These are phyloP conservation scores for Caerostris extrusa DNA, from an alignment of 1,140 invertebrate genomes.

Conservation along the genomic window DNA sequence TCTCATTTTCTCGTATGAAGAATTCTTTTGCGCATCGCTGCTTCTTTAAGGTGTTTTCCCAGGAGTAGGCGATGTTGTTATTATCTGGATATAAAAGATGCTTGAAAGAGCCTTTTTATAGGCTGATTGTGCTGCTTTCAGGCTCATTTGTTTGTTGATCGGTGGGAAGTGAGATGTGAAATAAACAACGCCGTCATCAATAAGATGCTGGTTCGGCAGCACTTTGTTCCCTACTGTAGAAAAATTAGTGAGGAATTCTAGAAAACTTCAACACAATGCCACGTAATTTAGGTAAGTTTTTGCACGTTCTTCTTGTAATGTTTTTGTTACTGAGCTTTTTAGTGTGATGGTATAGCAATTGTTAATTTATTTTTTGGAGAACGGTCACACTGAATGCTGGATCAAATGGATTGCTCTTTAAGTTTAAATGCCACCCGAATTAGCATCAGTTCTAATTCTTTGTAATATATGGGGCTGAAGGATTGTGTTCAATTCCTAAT, in stretches of 20 bases:
- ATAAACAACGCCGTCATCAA: slow-evolving; percentile 59
- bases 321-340: background rate
- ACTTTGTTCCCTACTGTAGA: background rate
- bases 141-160: slow-evolving; percentile 71
- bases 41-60: slow-evolving; percentile 2
- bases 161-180: slow-evolving; percentile 68
- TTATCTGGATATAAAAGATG: slow-evolving; percentile 43
- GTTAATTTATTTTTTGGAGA: too few species aligned
- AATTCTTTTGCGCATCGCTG: slow-evolving; percentile 59
- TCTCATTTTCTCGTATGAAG: slow-evolving; percentile 34
- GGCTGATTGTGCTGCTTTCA: slow-evolving; percentile 70
- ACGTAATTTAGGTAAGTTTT: background rate
- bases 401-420: too few species aligned
- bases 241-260: background rate
- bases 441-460: too few species aligned
- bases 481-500: too few species aligned
- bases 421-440: too few species aligned
- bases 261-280: background rate
- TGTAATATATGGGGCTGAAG: too few species aligned
- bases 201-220: background rate
- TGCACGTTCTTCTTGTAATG: background rate
- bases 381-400: too few species aligned
- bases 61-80: slow-evolving; percentile 43
- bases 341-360: too few species aligned
- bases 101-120: slow-evolving; percentile 43